Evolutionary conservation across 2,888 invertebrate genomes (phyloP).

Genomic region (Ennomos fuscantarius): DNA sequence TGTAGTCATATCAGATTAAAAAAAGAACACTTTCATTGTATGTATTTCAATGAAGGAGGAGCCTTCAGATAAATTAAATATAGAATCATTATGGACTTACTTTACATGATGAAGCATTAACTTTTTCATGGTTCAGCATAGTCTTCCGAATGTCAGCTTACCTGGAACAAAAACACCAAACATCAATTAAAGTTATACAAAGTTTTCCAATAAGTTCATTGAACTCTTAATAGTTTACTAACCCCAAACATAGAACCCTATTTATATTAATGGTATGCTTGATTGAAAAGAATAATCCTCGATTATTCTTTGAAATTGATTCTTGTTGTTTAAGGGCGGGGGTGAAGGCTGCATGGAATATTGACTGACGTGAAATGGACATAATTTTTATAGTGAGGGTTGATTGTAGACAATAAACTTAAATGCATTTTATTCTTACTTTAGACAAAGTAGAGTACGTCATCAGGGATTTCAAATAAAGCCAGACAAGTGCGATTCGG

Average conservation of each 20-base stretch:
- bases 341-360: slow-evolving; percentile 28
- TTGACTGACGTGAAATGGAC: slow-evolving; percentile 12
- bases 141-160: slow-evolving; percentile 33
- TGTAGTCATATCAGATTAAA: too few relatives aligned
- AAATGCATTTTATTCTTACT: neutral
- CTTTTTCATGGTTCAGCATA: neutral
- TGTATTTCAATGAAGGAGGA: too few relatives aligned
- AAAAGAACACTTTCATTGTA: too few relatives aligned
- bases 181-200: slow-evolving; percentile 1
- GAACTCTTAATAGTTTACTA: slow-evolving; percentile 43
- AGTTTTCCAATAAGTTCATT: slow-evolving; percentile 27
- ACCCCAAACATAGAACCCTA: slow-evolving; percentile 53
- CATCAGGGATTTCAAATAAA: too few relatives aligned
- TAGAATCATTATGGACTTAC: slow-evolving; percentile 1
- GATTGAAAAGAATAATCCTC: slow-evolving; percentile 64
- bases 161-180: slow-evolving; percentile 48
- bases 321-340: slow-evolving; percentile 33
- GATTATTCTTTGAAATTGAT: slow-evolving; percentile 45
- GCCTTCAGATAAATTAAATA: neutral
- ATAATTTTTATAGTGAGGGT: slow-evolving; percentile 16
- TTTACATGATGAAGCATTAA: neutral
- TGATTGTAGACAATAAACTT: slow-evolving; percentile 1
- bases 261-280: slow-evolving; percentile 64
- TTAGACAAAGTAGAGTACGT: too few relatives aligned
- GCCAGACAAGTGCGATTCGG: too few relatives aligned